Evolutionary conservation across 2,113 vertebrate genomes (phyloP).

Genomic region (Petrocephalus zakoni): DNA sequence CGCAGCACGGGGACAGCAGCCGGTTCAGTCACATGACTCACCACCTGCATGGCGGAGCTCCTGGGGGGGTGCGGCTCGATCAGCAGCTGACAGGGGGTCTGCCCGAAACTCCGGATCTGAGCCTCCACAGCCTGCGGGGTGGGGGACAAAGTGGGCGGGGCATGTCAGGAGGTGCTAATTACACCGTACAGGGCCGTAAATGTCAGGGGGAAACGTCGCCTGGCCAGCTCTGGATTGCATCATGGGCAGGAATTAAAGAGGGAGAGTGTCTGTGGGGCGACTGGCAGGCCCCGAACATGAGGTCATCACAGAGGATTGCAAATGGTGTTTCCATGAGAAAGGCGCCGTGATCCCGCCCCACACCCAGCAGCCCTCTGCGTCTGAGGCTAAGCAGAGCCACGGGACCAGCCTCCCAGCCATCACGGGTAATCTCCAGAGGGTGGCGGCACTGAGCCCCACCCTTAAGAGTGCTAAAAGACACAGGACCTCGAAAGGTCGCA

Average conservation of each 20-base stretch:
- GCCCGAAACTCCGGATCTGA: slow-evolving; percentile 96
- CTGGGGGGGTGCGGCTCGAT: slow-evolving; percentile 93
- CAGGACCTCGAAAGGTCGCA: not conserved
- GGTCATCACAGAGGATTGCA: slow-evolving; percentile 62
- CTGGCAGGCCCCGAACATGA: slow-evolving; percentile 58
- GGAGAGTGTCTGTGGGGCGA: not conserved
- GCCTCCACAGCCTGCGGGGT: slow-evolving; percentile 82
- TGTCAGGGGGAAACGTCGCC: slow-evolving; percentile 73
- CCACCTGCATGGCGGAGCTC: slow-evolving; percentile 98
- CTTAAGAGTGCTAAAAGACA: not conserved
- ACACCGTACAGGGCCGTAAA: slow-evolving; percentile 76
- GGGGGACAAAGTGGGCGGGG: slow-evolving; percentile 30
- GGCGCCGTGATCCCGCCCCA: slow-evolving; percentile 14
- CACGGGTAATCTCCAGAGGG: not conserved
- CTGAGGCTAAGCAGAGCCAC: slow-evolving; percentile 75
- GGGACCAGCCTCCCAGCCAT: slow-evolving; percentile 26
- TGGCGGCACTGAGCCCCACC: not conserved
- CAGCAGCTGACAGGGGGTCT: slow-evolving; percentile 92
- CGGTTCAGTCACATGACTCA: slow-evolving; percentile 60
- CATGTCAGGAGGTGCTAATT: slow-evolving; percentile 81
- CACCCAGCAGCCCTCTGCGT: slow-evolving; percentile 29
- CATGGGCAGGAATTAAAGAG: slow-evolving; percentile 40
- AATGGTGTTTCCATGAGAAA: slow-evolving; percentile 77
- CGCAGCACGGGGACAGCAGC: slow-evolving; percentile 21
- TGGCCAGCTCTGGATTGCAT: slow-evolving; percentile 71